Base-by-base conservation (phyloP, 2,888 invertebrate genomes). In the Siphlonurus alternatus region DNA sequence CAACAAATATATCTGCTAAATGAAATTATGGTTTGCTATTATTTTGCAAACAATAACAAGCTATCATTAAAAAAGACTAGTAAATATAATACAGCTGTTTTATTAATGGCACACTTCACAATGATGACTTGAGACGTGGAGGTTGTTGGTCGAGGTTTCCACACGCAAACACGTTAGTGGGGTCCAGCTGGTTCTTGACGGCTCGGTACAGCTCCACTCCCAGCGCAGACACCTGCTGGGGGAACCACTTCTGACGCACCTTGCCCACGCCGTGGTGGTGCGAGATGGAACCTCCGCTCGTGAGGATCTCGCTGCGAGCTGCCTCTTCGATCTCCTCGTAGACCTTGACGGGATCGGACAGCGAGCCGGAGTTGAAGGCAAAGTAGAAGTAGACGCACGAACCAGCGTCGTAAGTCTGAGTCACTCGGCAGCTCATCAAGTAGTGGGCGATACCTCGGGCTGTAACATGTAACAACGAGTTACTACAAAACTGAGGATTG, bases 221-320 rank as follows among this genome's bases (percentile, higher is more conserved):
- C 0, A 89, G 81, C 22, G 84, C 80, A 7, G 96, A 93, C 1
- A 98, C 88, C 0, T 93, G 90, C 64, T 83, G 79, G 2, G 83
- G 79, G 74, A 97, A 88, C 89, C 94, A 99, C 70, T 85, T 85
- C 69, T 88, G 87, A 20, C 61, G 18, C 65, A 90, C 79, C 76
- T 99, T 99, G 0, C 98, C 98, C 18, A 98, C 87, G 0, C 97
- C 97, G 74, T 97, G 97, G 75, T 97, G 97, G 77, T 97, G 97
- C 0, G 96, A 96, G 69, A 98, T 82, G 68, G 93, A 94, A 70
- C 93, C 93, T 10, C 93, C 93, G 69, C 84, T 88, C 1, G 89
- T 87, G 61, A 98, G 78, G 67, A 98, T 95, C 76, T 96, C 96
- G 71, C 95, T 88, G 38, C 98, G 79, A 0, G 96, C 97, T 53